Percentiles rank a stretch among this genome's conserved stretches.
Evolutionary conservation across 2,797 vertebrate species (phyloP).

Genomic region (Eulemur albifrons): DNA sequence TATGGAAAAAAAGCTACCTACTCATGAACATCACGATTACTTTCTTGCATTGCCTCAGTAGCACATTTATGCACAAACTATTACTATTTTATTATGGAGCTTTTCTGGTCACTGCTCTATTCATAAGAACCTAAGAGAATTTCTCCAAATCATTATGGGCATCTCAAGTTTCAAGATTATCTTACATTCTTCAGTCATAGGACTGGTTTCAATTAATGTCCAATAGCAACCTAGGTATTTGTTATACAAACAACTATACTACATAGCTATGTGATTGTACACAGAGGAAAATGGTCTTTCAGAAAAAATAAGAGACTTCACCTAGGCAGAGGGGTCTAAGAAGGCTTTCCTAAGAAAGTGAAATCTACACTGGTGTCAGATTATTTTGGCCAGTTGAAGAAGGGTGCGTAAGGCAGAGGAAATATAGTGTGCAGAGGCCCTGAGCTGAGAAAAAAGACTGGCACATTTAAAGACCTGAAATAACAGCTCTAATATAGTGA

Average conservation of each 20-base stretch:
- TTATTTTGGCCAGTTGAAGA: not conserved
- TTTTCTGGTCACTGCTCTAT: not conserved
- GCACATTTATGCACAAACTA: not conserved
- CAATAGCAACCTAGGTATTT: not conserved
- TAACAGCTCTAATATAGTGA: not conserved
- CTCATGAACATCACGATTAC: not conserved
- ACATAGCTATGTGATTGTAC: not conserved
- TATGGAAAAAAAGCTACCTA: not conserved
- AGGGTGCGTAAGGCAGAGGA: not conserved
- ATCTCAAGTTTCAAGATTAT: constrained; percentile 18
- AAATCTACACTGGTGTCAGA: not conserved
- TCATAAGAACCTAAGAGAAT: not conserved
- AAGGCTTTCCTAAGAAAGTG: not conserved
- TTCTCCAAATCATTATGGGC: not conserved
- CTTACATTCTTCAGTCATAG: not conserved
- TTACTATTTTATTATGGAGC: not conserved
- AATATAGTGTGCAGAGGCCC: not conserved
- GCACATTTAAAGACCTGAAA: not conserved
- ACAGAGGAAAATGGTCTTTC: not conserved
- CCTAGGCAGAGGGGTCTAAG: not conserved
- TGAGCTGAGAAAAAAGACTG: not conserved
- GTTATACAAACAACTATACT: not conserved
- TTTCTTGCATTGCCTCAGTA: not conserved
- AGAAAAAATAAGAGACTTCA: not conserved
- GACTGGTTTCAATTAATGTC: not conserved